phyloP scores from a whole-genome alignment of 2,797 vertebrate species.

The Tapirus indicus region DNA sequence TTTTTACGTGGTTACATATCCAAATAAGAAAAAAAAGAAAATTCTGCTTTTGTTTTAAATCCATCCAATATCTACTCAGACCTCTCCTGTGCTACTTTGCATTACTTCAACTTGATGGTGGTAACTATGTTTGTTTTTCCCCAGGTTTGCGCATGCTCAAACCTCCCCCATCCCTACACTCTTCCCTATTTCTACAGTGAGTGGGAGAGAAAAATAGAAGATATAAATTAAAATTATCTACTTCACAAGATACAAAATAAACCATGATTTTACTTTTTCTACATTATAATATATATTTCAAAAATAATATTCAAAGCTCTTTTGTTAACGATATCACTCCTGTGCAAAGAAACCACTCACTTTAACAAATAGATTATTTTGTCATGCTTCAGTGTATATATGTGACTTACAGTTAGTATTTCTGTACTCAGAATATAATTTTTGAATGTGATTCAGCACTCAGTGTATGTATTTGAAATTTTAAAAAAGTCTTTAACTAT shows the following conservation, averaged over 20 bases:
- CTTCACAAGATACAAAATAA: neutral
- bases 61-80: neutral
- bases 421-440: neutral
- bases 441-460: neutral
- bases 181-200: neutral
- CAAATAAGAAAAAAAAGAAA: neutral
- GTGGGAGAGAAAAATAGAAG: neutral
- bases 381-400: neutral
- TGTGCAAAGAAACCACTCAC: neutral
- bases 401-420: neutral
- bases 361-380: slow-evolving; percentile 63
- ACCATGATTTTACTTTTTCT: neutral
- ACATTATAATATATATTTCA: slow-evolving; percentile 30
- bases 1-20: neutral
- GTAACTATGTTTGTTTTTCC: neutral
- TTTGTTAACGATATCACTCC: neutral
- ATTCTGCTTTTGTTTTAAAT: neutral
- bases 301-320: neutral
- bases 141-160: neutral
- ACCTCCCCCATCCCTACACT: neutral
- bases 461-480: neutral
- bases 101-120: neutral
- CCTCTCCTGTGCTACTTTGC: neutral
- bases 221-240: neutral
- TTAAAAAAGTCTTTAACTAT: neutral